Evolutionary conservation across 2,888 invertebrate species (phyloP).

Genomic region (Mythimna vitellina): DNA sequence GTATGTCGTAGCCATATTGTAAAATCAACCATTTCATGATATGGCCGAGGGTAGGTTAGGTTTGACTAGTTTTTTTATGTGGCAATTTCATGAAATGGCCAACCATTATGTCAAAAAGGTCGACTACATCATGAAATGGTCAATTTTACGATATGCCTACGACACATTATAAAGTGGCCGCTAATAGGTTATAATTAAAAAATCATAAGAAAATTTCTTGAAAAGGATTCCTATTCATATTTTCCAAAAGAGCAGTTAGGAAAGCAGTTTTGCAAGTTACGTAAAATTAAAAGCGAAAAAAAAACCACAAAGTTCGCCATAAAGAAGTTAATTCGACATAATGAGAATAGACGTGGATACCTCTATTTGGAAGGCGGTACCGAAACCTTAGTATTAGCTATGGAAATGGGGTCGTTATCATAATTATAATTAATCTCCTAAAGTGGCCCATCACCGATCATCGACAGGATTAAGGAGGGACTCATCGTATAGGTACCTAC

Average conservation of each 20-base stretch:
- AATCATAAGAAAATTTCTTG: not conserved
- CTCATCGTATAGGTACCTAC: constrained; percentile 38
- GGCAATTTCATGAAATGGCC: too few species aligned
- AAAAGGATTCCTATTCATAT: not conserved
- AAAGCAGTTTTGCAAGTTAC: constrained; percentile 9
- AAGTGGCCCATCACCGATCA: constrained; percentile 69
- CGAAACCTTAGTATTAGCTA: constrained; percentile 77
- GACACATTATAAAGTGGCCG: too few species aligned
- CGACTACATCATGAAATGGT: too few species aligned
- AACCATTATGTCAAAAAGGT: too few species aligned
- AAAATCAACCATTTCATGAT: too few species aligned
- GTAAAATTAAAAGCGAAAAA: constrained; percentile 19
- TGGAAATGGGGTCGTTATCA: constrained; percentile 79
- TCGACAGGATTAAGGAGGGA: constrained; percentile 69
- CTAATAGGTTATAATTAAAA: not conserved
- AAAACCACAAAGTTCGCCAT: constrained; percentile 23
- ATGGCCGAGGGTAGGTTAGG: too few species aligned
- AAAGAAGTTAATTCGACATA: constrained; percentile 41
- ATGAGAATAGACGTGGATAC: constrained; percentile 56
- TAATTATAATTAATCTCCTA: constrained; percentile 80
- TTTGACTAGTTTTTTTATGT: too few species aligned
- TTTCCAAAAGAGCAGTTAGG: not conserved
- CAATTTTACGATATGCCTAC: too few species aligned
- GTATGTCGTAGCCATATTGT: too few species aligned
- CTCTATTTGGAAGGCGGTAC: constrained; percentile 66